Percentiles rank a stretch among this genome's conserved stretches.
Conservation (phyloP, 1,140 invertebrate genomes). For the Stratiolaelaps scimitus region DNA sequence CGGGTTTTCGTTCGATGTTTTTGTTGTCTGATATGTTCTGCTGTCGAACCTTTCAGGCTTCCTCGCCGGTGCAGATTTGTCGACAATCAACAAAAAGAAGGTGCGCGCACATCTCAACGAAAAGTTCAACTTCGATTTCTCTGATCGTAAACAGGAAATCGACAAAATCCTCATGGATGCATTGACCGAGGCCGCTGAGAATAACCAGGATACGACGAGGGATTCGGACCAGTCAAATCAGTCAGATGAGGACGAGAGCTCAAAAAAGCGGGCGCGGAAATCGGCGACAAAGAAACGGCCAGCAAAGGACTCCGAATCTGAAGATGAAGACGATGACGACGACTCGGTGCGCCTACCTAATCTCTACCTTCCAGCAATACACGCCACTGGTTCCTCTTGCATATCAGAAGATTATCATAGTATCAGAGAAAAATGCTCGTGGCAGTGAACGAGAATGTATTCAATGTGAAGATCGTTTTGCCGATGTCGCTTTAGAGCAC, state of each 20-base stretch:
- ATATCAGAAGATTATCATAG: too few species aligned
- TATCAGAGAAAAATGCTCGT: too few species aligned
- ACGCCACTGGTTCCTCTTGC: too few species aligned
- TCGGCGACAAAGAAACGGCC: not conserved
- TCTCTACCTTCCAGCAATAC: too few species aligned
- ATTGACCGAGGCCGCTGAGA: conserved; percentile 24
- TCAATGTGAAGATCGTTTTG: too few species aligned
- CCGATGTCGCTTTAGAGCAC: too few species aligned
- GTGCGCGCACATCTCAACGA: conserved; percentile 38
- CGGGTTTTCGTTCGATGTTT: too few species aligned
- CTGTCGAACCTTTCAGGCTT: conserved; percentile 36
- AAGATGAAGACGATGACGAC: not conserved
- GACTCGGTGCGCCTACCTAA: conserved; percentile 11
- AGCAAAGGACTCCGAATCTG: not conserved
- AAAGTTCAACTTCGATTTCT: conserved; percentile 38
- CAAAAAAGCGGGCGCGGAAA: conserved; percentile 28
- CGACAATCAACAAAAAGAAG: conserved; percentile 39
- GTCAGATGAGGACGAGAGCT: conserved; percentile 30
- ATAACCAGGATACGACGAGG: conserved; percentile 24
- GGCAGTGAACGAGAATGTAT: too few species aligned
- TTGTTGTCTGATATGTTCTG: too few species aligned
- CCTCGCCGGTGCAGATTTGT: conserved; percentile 39
- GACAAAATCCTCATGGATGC: conserved; percentile 33
- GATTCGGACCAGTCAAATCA: conserved; percentile 9
- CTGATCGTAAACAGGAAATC: conserved; percentile 35